These are phyloP conservation scores for Andrena trimmerana DNA, from an alignment of 2,888 invertebrate species.

Conservation along the genomic window DNA sequence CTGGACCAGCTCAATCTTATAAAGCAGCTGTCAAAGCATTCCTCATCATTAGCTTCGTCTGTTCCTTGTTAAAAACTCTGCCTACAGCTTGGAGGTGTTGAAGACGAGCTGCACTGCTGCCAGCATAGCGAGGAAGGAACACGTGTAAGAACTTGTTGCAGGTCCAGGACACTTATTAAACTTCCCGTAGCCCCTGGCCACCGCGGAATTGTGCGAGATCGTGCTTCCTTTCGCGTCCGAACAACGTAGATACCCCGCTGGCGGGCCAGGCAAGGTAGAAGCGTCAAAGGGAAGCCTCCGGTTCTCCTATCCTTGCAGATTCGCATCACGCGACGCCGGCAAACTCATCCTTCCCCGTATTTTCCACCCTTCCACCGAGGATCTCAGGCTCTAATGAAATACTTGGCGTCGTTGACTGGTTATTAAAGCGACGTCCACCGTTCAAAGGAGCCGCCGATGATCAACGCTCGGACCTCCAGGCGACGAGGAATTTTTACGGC, in stretches of 20 bases:
- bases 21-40: neutral
- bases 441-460: conserved; percentile 26
- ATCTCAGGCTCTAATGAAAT: conserved; percentile 47
- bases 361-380: neutral
- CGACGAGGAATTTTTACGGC: neutral
- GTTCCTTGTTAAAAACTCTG: neutral
- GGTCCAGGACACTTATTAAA: conserved; percentile 40
- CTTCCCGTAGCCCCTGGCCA: conserved; percentile 4
- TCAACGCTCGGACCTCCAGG: conserved; percentile 12
- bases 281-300: conserved; percentile 42
- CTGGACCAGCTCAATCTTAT: neutral
- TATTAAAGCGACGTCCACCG: conserved; percentile 34
- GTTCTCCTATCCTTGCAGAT: conserved; percentile 25
- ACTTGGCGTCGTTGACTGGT: conserved; percentile 45
- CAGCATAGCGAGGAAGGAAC: neutral
- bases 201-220: conserved; percentile 8
- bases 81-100: neutral
- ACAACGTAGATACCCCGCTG: conserved; percentile 8
- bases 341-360: conserved; percentile 13
- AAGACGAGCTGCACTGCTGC: neutral
- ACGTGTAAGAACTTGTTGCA: conserved; percentile 29
- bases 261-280: neutral
- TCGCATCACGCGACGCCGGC: conserved; percentile 25
- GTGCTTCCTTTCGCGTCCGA: conserved; percentile 20
- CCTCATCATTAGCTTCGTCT: neutral